Conservation (phyloP, 2,888 invertebrate genomes). For the Xestia rhomboidea region DNA sequence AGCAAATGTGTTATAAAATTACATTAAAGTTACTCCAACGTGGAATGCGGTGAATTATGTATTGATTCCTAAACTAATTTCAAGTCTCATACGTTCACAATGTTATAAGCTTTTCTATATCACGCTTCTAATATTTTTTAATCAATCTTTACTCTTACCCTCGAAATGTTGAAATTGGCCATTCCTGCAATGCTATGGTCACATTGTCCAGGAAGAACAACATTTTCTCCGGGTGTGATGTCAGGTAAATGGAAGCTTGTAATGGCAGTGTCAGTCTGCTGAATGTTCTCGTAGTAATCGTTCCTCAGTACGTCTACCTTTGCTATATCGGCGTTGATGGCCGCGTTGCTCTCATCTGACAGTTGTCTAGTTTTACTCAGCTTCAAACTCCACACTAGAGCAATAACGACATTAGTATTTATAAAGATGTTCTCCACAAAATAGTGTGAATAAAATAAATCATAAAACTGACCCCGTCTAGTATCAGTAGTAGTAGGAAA, state of each 20-base stretch:
- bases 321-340: slow-evolving; percentile 73
- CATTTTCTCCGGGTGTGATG: slow-evolving; percentile 69
- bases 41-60: not conserved
- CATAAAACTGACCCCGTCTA: slow-evolving; percentile 72
- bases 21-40: not conserved
- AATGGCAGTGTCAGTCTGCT: slow-evolving; percentile 72
- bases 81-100: not conserved
- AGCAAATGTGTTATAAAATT: too few relatives aligned
- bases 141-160: slow-evolving; percentile 46
- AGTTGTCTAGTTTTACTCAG: slow-evolving; percentile 76
- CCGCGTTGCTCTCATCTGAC: slow-evolving; percentile 60
- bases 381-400: slow-evolving; percentile 78
- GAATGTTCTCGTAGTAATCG: slow-evolving; percentile 73
- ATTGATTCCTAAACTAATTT: not conserved
- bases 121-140: not conserved
- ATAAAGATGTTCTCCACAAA: not conserved
- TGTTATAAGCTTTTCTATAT: not conserved
- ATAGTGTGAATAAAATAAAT: not conserved
- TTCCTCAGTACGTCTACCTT: slow-evolving; percentile 73
- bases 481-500: slow-evolving; percentile 79
- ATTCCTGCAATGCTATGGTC: slow-evolving; percentile 73
- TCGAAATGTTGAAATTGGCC: slow-evolving; percentile 70
- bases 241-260: slow-evolving; percentile 81
- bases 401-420: not conserved
- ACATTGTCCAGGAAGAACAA: slow-evolving; percentile 78